phyloP scores from a whole-genome alignment of 2,113 vertebrate species.

The Ptilorrhoa leucosticta region DNA sequence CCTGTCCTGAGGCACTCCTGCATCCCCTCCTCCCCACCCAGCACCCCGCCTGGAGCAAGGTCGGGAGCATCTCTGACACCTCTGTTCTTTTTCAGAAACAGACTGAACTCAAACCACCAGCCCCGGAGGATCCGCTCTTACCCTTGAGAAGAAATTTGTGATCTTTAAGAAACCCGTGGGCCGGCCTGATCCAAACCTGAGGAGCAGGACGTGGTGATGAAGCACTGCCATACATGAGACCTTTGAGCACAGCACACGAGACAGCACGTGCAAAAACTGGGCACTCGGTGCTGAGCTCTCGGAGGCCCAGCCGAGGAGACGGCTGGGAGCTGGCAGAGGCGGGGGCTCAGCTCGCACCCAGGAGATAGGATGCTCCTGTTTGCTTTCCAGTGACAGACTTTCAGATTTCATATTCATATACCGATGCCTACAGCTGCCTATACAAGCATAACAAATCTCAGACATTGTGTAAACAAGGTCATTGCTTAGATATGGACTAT shows the following conservation, averaged over 20 bases:
- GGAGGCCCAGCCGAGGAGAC: background rate
- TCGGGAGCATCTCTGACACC: background rate
- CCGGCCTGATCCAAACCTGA: background rate
- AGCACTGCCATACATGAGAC: slow-evolving; percentile 21
- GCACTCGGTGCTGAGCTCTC: background rate
- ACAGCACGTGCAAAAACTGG: background rate
- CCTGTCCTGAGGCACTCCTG: background rate
- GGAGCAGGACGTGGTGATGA: slow-evolving; percentile 22
- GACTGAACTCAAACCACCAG: slow-evolving; percentile 61
- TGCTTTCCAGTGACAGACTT: slow-evolving; percentile 64
- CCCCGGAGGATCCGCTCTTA: slow-evolving; percentile 49
- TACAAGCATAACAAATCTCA: slow-evolving; percentile 60
- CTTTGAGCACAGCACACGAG: slow-evolving; percentile 10
- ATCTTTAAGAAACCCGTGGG: slow-evolving; percentile 15
- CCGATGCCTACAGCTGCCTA: slow-evolving; percentile 58
- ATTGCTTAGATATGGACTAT: slow-evolving; percentile 65
- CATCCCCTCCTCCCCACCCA: background rate
- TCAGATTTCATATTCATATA: slow-evolving; percentile 69
- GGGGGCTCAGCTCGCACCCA: background rate
- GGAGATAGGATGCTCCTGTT: slow-evolving; percentile 56
- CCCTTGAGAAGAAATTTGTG: slow-evolving; percentile 36
- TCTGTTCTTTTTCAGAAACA: slow-evolving; percentile 72
- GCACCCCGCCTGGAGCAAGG: background rate
- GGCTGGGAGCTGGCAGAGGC: background rate
- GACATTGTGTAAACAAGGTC: slow-evolving; percentile 58